Evolutionary conservation across 2,113 vertebrate genomes (phyloP).

Genomic region (Marmota flaviventris): DNA sequence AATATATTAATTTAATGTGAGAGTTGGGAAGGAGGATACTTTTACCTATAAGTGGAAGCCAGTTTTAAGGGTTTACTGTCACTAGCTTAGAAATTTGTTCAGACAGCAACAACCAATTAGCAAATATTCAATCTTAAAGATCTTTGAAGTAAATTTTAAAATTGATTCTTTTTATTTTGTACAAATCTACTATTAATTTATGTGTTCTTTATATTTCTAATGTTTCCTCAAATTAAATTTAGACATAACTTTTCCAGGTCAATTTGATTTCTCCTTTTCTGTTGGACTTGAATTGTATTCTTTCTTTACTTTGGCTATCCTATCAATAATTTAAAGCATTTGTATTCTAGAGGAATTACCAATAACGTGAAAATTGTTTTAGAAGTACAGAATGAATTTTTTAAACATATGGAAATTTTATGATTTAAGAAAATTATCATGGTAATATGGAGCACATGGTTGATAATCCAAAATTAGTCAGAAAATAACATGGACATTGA

Average conservation of each 20-base stretch:
- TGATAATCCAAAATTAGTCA: slow-evolving; percentile 46
- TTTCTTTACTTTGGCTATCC: slow-evolving; percentile 26
- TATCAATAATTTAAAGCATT: neutral
- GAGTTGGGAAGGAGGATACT: neutral
- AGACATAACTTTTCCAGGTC: slow-evolving; percentile 53
- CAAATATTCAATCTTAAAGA: slow-evolving; percentile 12
- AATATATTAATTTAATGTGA: neutral
- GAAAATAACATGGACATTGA: slow-evolving; percentile 46
- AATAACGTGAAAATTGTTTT: slow-evolving; percentile 13
- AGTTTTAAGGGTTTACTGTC: neutral
- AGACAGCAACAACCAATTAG: neutral
- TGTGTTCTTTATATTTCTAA: slow-evolving; percentile 41
- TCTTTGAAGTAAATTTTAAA: slow-evolving; percentile 52
- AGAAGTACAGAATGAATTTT: slow-evolving; percentile 24
- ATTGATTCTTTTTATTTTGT: neutral
- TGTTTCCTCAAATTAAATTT: slow-evolving; percentile 65
- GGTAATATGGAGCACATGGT: slow-evolving; percentile 20
- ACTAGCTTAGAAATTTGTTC: slow-evolving; percentile 24
- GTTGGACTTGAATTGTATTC: slow-evolving; percentile 27
- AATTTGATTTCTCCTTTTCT: slow-evolving; percentile 56
- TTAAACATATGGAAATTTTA: slow-evolving; percentile 54
- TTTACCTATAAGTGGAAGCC: neutral
- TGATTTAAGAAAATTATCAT: slow-evolving; percentile 38
- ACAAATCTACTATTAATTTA: slow-evolving; percentile 40
- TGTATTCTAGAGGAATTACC: neutral